phyloP scores from a whole-genome alignment of 2,113 vertebrate genomes.

The Rhombomys opimus region DNA sequence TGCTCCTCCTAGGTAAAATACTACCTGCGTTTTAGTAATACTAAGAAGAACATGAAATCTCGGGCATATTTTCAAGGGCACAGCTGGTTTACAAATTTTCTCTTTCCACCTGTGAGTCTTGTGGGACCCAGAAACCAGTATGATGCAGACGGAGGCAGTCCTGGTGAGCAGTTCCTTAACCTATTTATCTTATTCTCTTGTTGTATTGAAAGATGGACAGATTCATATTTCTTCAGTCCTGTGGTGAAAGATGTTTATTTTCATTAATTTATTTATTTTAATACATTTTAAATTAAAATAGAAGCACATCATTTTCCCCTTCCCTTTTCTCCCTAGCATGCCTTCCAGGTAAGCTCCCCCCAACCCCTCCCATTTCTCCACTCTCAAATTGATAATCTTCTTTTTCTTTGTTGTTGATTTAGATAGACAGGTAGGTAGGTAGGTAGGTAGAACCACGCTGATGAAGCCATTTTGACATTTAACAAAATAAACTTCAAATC shows the following conservation, averaged over 20 bases:
- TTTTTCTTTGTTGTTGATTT: background rate
- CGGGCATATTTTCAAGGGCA: background rate
- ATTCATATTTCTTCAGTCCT: background rate
- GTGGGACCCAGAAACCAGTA: background rate
- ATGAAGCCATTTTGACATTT: background rate
- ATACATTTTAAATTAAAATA: background rate
- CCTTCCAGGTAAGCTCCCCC: background rate
- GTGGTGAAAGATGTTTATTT: slow-evolving; percentile 34
- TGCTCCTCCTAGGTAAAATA: slow-evolving; percentile 90
- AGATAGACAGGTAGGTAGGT: background rate
- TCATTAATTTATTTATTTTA: background rate
- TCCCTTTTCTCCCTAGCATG: too few species aligned
- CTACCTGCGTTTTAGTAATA: slow-evolving; percentile 93
- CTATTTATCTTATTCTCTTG: background rate
- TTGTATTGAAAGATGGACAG: background rate
- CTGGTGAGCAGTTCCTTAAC: slow-evolving; percentile 62
- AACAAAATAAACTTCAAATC: background rate
- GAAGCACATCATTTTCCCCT: background rate
- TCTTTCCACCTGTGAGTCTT: background rate
- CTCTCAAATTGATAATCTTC: background rate
- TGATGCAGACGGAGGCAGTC: background rate
- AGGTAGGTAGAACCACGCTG: background rate
- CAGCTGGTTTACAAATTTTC: slow-evolving; percentile 60
- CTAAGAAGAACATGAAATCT: slow-evolving; percentile 86
- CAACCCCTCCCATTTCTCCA: background rate